Conservation (phyloP, 2,113 vertebrate genomes). For the Ceyx cyanopectus region DNA sequence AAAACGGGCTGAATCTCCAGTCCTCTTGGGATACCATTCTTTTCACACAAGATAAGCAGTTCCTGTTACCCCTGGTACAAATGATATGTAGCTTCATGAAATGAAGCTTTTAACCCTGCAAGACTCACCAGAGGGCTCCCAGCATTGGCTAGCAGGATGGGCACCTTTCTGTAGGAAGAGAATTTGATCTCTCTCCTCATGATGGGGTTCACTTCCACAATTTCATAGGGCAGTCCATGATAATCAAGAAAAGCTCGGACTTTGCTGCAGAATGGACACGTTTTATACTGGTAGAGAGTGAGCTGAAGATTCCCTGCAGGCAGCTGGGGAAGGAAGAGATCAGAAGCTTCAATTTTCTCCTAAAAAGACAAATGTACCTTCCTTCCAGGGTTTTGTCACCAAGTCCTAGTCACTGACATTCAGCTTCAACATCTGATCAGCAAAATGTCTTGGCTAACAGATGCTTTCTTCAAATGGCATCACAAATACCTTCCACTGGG, state of each 20-base stretch:
- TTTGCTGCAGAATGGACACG: constrained; percentile 98
- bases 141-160: constrained; percentile 83
- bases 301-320: constrained; percentile 73
- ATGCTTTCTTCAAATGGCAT: neutral
- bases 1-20: neutral
- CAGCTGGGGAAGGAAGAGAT: constrained; percentile 38
- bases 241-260: constrained; percentile 95
- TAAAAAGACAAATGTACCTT: neutral
- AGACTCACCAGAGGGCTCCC: constrained; percentile 78
- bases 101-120: neutral
- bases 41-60: neutral
- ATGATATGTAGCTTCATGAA: neutral
- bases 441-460: neutral
- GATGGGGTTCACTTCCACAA: constrained; percentile 96
- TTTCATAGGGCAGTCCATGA: constrained; percentile 87
- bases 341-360: neutral
- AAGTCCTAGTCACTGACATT: neutral
- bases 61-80: neutral
- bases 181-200: constrained; percentile 94
- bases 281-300: constrained; percentile 97
- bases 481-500: neutral
- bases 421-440: neutral
- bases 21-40: neutral
- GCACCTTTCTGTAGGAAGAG: constrained; percentile 95
- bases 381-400: neutral